Conservation (phyloP, 92 coral and sea anemone genomes). For the Anthopleura xanthogrammica region DNA sequence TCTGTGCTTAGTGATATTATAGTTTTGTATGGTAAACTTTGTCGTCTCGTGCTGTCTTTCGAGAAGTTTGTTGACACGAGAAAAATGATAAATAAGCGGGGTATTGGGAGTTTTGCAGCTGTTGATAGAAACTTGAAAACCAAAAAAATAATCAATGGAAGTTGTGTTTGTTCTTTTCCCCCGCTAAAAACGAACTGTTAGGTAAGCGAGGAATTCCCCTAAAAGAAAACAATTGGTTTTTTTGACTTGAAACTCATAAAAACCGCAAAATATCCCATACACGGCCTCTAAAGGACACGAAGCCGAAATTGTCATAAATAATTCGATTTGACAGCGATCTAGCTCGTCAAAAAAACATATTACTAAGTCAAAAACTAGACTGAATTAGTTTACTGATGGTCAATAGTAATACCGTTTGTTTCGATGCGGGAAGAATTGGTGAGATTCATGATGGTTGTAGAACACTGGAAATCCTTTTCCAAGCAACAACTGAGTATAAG, state of each 20-base stretch:
- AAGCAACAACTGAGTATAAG: neutral
- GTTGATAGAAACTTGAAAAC: neutral
- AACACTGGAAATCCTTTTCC: neutral
- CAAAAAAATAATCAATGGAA: neutral
- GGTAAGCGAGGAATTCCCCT: neutral
- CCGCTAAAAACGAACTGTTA: neutral
- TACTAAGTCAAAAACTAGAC: neutral
- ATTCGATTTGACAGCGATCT: neutral
- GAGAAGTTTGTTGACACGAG: neutral
- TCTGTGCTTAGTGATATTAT: neutral
- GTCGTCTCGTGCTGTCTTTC: neutral
- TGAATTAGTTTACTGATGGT: neutral
- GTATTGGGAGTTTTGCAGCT: neutral
- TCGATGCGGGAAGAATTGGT: neutral
- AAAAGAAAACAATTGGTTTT: neutral
- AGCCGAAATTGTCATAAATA: neutral
- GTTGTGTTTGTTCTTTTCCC: neutral
- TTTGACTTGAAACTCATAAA: neutral
- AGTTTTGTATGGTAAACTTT: neutral
- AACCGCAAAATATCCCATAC: neutral
- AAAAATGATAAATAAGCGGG: neutral
- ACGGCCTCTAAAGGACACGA: neutral
- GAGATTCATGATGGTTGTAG: neutral
- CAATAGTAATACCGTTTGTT: neutral
- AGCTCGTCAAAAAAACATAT: neutral